Conservation (phyloP, 2,797 vertebrate genomes). For the Lepus oiostolus region DNA sequence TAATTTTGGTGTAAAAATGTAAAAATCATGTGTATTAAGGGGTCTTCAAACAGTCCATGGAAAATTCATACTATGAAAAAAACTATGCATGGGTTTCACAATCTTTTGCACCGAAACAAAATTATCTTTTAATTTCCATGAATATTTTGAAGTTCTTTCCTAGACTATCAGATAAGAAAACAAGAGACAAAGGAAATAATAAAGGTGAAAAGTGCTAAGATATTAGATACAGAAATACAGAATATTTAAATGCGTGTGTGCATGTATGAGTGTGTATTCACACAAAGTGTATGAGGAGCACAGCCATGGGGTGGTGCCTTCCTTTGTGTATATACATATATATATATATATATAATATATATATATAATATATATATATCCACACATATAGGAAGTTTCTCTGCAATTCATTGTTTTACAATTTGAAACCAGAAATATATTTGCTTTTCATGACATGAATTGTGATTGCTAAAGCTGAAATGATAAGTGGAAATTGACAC, state of each 20-base stretch:
- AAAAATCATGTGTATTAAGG: too few species aligned
- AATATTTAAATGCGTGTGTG: neutral
- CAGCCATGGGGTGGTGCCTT: neutral
- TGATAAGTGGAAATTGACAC: neutral
- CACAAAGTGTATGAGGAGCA: too few species aligned
- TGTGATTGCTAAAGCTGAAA: neutral
- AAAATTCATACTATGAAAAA: too few species aligned
- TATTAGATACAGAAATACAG: neutral
- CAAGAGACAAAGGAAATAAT: neutral
- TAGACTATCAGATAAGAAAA: neutral
- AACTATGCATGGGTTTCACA: too few species aligned
- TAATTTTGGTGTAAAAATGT: too few species aligned
- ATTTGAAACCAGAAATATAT: neutral
- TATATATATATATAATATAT: neutral
- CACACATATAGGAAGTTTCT: neutral
- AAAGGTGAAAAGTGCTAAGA: conserved; percentile 18
- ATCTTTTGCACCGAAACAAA: too few species aligned
- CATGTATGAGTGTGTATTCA: neutral
- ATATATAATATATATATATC: too few species aligned
- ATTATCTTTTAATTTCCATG: too few species aligned
- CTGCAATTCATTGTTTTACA: neutral
- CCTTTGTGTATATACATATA: neutral
- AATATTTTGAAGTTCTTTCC: too few species aligned
- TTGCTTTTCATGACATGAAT: neutral
- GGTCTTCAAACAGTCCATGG: too few species aligned